Percentiles rank a stretch among this genome's conserved stretches.
Conservation (phyloP, 2,113 vertebrate species). For the Brachypodius melanocephalos region DNA sequence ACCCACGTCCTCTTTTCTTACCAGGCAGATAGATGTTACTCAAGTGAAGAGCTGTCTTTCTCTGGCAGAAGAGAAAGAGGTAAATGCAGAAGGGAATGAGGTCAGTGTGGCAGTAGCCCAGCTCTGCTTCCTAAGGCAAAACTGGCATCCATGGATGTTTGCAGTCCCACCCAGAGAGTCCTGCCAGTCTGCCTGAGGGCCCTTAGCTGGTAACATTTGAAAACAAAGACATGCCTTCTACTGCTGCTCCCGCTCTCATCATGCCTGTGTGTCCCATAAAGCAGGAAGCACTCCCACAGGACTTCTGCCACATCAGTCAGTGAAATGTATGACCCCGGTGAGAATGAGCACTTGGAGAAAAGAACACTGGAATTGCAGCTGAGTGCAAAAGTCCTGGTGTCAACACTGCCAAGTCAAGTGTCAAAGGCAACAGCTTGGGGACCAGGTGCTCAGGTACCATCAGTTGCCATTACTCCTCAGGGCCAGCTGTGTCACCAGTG, state of each 20-base stretch:
- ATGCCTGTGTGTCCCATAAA: neutral
- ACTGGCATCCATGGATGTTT: neutral
- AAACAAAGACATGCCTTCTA: conserved; percentile 43
- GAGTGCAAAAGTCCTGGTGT: neutral
- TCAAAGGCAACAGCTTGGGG: neutral
- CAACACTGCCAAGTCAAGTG: neutral
- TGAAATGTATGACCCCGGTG: neutral
- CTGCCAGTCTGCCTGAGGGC: neutral
- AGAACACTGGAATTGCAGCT: fast-evolving
- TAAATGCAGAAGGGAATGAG: neutral
- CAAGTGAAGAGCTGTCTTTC: neutral
- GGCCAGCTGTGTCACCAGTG: neutral
- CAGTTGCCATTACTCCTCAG: neutral
- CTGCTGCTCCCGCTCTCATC: neutral
- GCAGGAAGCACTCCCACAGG: neutral
- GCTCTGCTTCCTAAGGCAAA: neutral
- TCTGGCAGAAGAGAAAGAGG: neutral
- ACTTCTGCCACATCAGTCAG: neutral
- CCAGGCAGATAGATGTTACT: neutral
- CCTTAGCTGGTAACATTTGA: conserved; percentile 23
- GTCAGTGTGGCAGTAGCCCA: neutral
- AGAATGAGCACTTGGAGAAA: neutral
- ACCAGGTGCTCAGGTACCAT: neutral
- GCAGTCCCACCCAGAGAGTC: neutral
- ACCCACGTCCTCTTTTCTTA: neutral